Base-by-base conservation (phyloP, 2,113 vertebrate genomes). In the Empidonax alnorum region DNA sequence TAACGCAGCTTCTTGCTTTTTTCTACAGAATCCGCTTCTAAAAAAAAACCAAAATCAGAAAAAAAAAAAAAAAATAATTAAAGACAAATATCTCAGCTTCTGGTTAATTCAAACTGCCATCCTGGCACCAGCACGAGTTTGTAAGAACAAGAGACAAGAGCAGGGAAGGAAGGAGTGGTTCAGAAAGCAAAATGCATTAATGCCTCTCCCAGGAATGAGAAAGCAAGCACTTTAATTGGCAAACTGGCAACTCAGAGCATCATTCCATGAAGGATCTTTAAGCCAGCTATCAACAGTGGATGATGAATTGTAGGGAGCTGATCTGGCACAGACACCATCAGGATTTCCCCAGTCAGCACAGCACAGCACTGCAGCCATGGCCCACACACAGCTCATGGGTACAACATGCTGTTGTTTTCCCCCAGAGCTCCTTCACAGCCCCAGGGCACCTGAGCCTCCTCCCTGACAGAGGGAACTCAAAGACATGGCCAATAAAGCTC, bases 1-100 rank as follows among this genome's bases (percentile, higher is more conserved):
- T 98, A 99, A 9, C 98, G 98, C 9, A 94, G 95, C 12, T 68
- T 96, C 14, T 98, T 98, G 87, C 27, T 97, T 61, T 98, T 97
- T 3, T 96, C 96, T 46, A 11, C 97, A 3, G 87, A 73, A n/a
- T 96, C 73, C 24, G 86, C 72, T 93, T 87, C 84, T 86, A 21
- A 50, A 19, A 55, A 44, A 22, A 58, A 47, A 80, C 2, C 15
- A 58, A 47, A 80, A 2, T 14, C 59, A 81, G 16, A 27, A 49
- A 55, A 12, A 42, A 56, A 20, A 12, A 25, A 14, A 4, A 55
- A 16, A 10, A 50, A 28, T 8, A 28, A 28, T 52, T 23, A 35
- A 25, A 46, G 42, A 20, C 67, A 16, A 12, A 69, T n/a, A 58
- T 35, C 44, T 77, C 53, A 66, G 83, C 31, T 9, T 74, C 39